These are phyloP conservation scores for Microctenopoma steveboyesi DNA, from an alignment of 2,797 vertebrate species.

Conservation along the genomic window DNA sequence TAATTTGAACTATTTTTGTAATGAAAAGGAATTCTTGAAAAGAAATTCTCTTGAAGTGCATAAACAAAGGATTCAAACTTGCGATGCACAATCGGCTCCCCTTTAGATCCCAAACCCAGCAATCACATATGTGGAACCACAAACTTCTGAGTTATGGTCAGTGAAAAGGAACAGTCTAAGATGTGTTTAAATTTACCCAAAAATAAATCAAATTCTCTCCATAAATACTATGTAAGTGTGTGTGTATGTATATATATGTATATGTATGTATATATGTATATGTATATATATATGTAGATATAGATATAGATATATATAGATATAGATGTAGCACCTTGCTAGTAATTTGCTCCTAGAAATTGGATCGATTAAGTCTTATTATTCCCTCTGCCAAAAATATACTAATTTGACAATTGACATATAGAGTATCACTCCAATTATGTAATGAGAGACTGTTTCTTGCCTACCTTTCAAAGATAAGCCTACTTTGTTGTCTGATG, in stretches of 20 bases:
- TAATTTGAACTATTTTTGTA: constrained; percentile 71
- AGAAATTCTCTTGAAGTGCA: constrained; percentile 34
- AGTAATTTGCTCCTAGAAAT: background rate
- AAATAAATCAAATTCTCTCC: background rate
- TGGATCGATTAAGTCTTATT: background rate
- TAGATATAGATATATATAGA: too few species aligned
- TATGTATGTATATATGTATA: too few species aligned
- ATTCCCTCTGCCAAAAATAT: background rate
- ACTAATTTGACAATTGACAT: background rate
- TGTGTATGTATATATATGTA: too few species aligned
- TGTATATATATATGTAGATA: too few species aligned
- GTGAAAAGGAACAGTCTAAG: background rate
- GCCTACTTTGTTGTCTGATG: background rate
- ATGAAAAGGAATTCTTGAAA: constrained; percentile 71
- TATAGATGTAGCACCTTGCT: too few species aligned
- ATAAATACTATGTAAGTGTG: too few species aligned
- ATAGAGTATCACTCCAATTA: background rate
- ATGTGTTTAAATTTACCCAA: background rate
- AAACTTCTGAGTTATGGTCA: background rate
- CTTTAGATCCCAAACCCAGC: constrained; percentile 28
- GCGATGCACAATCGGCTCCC: constrained; percentile 93
- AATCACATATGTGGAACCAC: constrained; percentile 40
- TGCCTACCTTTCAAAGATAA: background rate
- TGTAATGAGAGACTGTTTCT: background rate
- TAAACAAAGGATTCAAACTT: constrained; percentile 56